These are phyloP conservation scores for Chloebia gouldiae DNA, from an alignment of 2,113 vertebrate genomes.

Conservation along the genomic window DNA sequence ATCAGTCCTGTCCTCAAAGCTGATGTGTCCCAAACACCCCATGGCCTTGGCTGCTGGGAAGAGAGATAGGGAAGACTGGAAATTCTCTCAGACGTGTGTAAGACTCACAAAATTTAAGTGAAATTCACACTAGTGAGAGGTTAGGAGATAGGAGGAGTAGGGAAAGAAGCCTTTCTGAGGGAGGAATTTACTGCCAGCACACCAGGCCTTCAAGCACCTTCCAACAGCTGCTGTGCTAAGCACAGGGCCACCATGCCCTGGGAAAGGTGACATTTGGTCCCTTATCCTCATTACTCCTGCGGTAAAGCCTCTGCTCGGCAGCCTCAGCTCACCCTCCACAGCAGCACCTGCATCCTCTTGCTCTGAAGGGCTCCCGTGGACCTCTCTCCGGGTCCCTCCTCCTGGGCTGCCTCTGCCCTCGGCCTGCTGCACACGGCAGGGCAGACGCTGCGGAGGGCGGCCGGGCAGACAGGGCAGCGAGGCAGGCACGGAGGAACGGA, in stretches of 20 bases:
- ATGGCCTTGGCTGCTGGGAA: neutral
- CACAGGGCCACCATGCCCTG: neutral
- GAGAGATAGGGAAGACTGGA: neutral
- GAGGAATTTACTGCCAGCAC: neutral
- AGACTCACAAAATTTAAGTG: neutral
- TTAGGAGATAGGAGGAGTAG: neutral
- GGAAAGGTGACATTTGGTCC: neutral
- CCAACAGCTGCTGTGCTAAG: neutral
- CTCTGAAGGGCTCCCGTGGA: neutral
- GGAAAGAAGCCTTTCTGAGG: neutral
- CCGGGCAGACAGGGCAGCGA: no score
- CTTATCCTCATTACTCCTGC: neutral
- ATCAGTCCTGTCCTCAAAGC: neutral
- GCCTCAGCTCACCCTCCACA: neutral
- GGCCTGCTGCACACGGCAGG: accelerated
- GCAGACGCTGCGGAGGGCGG: neutral
- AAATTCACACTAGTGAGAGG: neutral
- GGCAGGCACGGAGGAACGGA: no score
- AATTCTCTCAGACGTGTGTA: neutral
- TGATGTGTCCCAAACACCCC: neutral
- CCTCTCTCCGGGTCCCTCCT: neutral
- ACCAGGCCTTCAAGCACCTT: neutral
- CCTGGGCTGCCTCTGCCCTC: neutral
- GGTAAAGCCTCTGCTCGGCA: neutral
- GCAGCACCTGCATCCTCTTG: neutral